Evolutionary conservation across 2,113 vertebrate species (phyloP).

Genomic region (Paedocypris sp.): DNA sequence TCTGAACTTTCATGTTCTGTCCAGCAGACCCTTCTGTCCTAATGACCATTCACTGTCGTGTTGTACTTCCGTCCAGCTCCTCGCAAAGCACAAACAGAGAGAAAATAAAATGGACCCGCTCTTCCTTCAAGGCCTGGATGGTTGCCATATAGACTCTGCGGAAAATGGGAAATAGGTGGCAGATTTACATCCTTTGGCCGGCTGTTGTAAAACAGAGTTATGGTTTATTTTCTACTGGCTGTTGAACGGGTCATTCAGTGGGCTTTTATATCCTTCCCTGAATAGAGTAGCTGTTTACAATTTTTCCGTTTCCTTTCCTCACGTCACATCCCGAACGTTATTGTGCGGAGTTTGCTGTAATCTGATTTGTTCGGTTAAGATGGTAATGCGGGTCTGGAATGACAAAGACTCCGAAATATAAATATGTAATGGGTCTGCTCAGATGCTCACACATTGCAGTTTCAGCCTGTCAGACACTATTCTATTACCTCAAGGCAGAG

Average conservation of each 20-base stretch:
- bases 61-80: background rate
- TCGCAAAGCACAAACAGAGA: background rate
- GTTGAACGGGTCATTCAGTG: background rate
- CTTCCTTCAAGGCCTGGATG: background rate
- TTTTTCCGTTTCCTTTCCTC: background rate
- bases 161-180: background rate
- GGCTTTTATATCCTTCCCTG: background rate
- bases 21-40: slow-evolving; percentile 2
- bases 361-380: background rate
- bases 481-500: slow-evolving; percentile 8
- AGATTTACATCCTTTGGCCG: background rate
- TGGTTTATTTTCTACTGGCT: background rate
- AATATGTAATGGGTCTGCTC: slow-evolving; percentile 2
- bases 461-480: background rate
- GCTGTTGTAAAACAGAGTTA: background rate
- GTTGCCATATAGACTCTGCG: background rate
- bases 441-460: background rate
- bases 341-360: background rate
- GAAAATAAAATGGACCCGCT: background rate
- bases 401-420: background rate
- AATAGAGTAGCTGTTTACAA: background rate
- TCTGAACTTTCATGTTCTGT: background rate
- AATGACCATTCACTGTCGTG: background rate
- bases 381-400: background rate
- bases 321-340: background rate